phyloP scores from a whole-genome alignment of 2,888 invertebrate species.

The Chymomyza fuscimana region DNA sequence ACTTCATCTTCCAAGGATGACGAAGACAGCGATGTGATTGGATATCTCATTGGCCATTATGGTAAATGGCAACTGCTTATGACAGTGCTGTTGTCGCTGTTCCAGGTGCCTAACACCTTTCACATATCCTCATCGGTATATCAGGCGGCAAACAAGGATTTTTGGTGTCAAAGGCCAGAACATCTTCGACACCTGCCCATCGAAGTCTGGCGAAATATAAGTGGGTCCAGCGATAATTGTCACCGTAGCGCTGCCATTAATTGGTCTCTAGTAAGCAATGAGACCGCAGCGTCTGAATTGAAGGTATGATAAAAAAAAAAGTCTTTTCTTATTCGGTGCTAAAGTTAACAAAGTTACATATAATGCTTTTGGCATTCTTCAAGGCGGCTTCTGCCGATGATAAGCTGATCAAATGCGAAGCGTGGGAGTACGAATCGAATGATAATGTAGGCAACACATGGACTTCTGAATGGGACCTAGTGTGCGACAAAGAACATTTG shows the following conservation, averaged over 20 bases:
- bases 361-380: no score
- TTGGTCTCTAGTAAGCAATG: slow-evolving; percentile 69
- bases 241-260: slow-evolving; percentile 81
- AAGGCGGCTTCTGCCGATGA: slow-evolving; percentile 54
- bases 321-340: no score
- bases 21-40: slow-evolving; percentile 84
- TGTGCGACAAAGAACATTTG: slow-evolving; percentile 86
- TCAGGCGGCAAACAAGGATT: slow-evolving; percentile 84
- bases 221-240: slow-evolving; percentile 84
- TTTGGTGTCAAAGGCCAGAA: slow-evolving; percentile 86
- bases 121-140: slow-evolving; percentile 89
- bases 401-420: slow-evolving; percentile 81
- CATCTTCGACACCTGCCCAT: slow-evolving; percentile 82
- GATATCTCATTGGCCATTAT: slow-evolving; percentile 86
- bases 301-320: slow-evolving; percentile 47
- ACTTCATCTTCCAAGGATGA: slow-evolving; percentile 56
- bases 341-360: slow-evolving; percentile 12
- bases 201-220: slow-evolving; percentile 84
- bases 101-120: slow-evolving; percentile 90
- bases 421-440: slow-evolving; percentile 83
- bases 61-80: slow-evolving; percentile 88
- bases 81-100: slow-evolving; percentile 87
- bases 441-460: slow-evolving; percentile 84
- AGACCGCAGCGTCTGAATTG: slow-evolving; percentile 44
- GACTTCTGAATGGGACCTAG: slow-evolving; percentile 88